phyloP scores from a whole-genome alignment of 1,140 invertebrate genomes.

The Brachystomella parvula region DNA sequence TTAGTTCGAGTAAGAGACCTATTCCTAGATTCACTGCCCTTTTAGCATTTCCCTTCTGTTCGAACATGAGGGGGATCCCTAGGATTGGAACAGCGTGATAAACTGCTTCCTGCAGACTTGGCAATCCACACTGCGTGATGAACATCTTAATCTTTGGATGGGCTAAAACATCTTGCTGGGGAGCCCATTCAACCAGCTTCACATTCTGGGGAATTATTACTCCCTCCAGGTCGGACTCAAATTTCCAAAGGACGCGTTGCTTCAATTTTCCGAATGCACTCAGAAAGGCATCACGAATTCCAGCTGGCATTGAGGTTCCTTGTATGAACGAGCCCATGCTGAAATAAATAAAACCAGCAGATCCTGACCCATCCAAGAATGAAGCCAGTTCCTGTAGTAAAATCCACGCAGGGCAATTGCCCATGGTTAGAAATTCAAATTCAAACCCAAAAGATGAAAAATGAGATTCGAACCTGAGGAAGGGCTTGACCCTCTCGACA shows the following conservation, averaged over 20 bases:
- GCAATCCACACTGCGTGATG: constrained; percentile 51
- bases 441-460: neutral
- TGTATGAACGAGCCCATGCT: constrained; percentile 70
- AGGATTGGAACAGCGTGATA: constrained; percentile 48
- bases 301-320: constrained; percentile 62
- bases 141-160: constrained; percentile 54
- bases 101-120: constrained; percentile 48
- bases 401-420: too few species aligned
- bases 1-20: neutral
- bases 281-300: constrained; percentile 56
- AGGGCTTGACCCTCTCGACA: neutral
- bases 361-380: constrained; percentile 54
- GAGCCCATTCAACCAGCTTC: neutral
- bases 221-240: constrained; percentile 40
- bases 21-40: neutral
- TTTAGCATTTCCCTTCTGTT: constrained; percentile 6
- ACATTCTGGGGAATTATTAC: neutral
- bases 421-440: constrained; percentile 11
- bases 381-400: constrained; percentile 54
- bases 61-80: constrained; percentile 42
- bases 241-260: constrained; percentile 39
- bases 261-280: constrained; percentile 56
- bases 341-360: constrained; percentile 63
- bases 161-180: constrained; percentile 22
- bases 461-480: neutral